Evolutionary conservation across 2,888 invertebrate genomes (phyloP), one percentile per base, ranked within the genome.

Genomic region (Lepidocyrtinus sp.): DNA sequence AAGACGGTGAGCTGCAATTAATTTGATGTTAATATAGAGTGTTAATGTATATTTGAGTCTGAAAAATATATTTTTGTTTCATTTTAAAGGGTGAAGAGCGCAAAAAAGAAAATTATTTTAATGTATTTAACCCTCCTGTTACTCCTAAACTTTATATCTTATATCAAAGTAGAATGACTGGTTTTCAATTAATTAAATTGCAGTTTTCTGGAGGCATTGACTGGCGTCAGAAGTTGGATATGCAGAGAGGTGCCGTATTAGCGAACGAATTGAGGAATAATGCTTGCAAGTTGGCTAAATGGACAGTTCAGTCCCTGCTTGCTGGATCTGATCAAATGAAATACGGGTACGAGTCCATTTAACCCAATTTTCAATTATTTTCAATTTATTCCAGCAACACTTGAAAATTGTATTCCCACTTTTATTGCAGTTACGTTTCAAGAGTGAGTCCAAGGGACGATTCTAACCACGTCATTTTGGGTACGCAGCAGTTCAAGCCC

Each of bases 211-310:
- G 97, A 87, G 98, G 98, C 7, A 96, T 99, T 1, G 99, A 99
- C 88, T 99, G 99, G 99, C 92, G 99, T 70, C 96, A 97, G 88
- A 99, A 98, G 87, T 90, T 99, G 82, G 99, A 99, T 90, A 96
- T 95, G 0, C 99, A 99, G 90, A 93, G 98, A 74, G 99, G 99
- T 81, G 99, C 99, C 7, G 99, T 99, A 7, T 90, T 99, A 70
- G 99, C 99, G 19, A 98, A 99, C 87, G 99, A 99, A 89, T 90
- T 99, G 85, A 93, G 99, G 86, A 99, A 99, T 89, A 99, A 99
- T 90, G 96, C 98, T n/a, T 98, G 98, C 91, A 99, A 99, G 90
- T 91, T 99, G 82, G 99, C 99, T 83, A 99, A 99, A 89, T 99
- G 99, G 99, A 99, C 99, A 0, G 96, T 98, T 0, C 96, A 95